Conservation (phyloP, 2,113 vertebrate genomes). For the Telmatochromis bifrenatus region DNA sequence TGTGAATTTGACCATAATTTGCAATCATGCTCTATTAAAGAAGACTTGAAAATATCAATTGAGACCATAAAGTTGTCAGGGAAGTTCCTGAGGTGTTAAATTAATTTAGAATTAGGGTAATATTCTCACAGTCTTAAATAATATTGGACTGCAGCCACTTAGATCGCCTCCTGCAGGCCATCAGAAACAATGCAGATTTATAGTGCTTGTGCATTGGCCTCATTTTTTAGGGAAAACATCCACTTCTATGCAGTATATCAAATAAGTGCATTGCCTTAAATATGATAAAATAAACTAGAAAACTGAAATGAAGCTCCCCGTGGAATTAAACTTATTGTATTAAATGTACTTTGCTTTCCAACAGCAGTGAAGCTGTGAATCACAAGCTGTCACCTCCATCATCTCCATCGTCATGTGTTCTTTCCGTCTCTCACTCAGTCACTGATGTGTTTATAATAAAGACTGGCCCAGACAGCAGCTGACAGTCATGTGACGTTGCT, state of each 20-base stretch:
- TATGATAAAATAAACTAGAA: neutral
- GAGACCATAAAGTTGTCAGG: neutral
- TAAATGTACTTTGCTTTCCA: neutral
- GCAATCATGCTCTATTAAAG: neutral
- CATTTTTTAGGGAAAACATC: neutral
- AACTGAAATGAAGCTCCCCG: neutral
- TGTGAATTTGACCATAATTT: neutral
- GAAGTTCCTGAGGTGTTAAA: neutral
- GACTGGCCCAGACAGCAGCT: neutral
- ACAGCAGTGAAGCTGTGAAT: conserved; percentile 1
- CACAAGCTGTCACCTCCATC: neutral
- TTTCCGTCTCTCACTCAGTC: neutral
- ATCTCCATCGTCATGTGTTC: conserved; percentile 21
- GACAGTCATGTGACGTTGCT: conserved; percentile 20
- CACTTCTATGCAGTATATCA: neutral
- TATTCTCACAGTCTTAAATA: neutral
- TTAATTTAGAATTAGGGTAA: neutral
- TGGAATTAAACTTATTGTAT: neutral
- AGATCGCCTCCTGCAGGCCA: neutral
- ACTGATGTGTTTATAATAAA: neutral
- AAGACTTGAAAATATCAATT: neutral
- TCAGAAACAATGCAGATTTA: neutral
- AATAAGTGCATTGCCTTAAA: neutral
- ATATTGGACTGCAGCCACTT: neutral
- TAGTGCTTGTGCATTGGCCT: neutral